Base-by-base conservation (phyloP, 2,797 vertebrate genomes). In the Balearica regulorum region DNA sequence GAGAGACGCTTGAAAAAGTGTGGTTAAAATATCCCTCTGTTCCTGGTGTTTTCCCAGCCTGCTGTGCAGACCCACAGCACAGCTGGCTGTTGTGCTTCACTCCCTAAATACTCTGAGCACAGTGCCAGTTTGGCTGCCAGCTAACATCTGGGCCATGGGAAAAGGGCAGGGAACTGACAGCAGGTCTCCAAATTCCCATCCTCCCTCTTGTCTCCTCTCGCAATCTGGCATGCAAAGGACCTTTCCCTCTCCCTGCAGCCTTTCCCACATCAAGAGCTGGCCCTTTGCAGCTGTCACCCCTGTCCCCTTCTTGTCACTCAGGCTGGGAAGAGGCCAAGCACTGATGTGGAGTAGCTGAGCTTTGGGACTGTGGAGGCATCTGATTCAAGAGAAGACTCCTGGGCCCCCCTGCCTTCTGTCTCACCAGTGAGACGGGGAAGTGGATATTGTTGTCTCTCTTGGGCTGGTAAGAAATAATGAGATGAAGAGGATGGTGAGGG, bases 91-190 rank as follows among this genome's bases (percentile, higher is more conserved):
- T 43, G 65, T 44, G 11, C 70, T 93, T 57, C 49, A 16, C 73
- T 90, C 82, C 76, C 62, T 65, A 87, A 91, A 87, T 89, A 69
- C 72, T 39, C 65, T 5, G 33, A 95, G 82, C 37, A n/a, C 35
- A 11, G 61, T 94, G 80, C 87, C 89, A 72, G 24, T 87, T 87
- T 55, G 92, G 28, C 82, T 96, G 89, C 87, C 87, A 85, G 78
- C 68, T 85, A 71, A 83, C 41, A 75, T 89, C 84, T 87, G 82
- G 91, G 82, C 89, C 79, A 28, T 93, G 94, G 93, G 85, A 96
- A 96, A 92, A 93, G 89, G 84, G 62, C 92, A 89, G 35, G 48
- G 51, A 83, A 61, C 39, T 5, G 16, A 84, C 39, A 76, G 73
- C 73, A 76, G 75, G 78, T 82, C 92, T 71, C 69, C 24, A 10